Evolutionary conservation across 1,140 invertebrate species (phyloP), one percentile per base, ranked within the genome.

Genomic region (Aphis craccivora): DNA sequence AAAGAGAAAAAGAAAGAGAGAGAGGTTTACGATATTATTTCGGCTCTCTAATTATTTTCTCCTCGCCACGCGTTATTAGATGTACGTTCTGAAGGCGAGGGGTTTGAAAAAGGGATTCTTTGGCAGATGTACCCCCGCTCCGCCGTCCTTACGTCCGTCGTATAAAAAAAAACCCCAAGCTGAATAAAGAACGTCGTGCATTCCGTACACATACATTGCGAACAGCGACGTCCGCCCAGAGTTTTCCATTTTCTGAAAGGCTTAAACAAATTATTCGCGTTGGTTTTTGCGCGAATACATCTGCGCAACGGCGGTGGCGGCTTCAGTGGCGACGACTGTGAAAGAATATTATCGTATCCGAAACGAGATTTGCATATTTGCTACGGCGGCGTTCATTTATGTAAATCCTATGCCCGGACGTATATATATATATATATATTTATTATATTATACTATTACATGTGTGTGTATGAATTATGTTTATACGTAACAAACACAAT

Each of bases 41-140:
- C 91, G 91, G 91, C 91, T 93, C 91, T 93, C 81, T 93, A 93
- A 93, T 93, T 93, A 93, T 93, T 93, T 93, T 93, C 91, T 93
- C 81, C 91, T 84, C 76, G 43, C 9, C 60, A 40, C 76, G 35
- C 45, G 76, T 93, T 86, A 84, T 93, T 93, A 93, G 91, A 93
- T 92, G 76, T 84, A 84, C 91, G 91, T 84, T 11, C 67, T 81
- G 81, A 6, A 30, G 91, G 9, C 11, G 48, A 84, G 35, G 90
- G 48, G 91, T 35, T 83, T 37, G 45, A 84, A 92, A 91, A 53
- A 53, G 91, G 91, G 91, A 84, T 92, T 92, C 76, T 92, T 92
- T 83, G 81, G 67, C 76, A 92, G 91, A 92, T 92, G 48, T 83
- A 92, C 53, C 30, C 88, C 53, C 88, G 1, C 2, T 23, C 48